A percentile compares a stretch with the other conserved stretches of the same genome.
Conservation (phyloP, 1,140 invertebrate genomes). For the Galleria mellonella region DNA sequence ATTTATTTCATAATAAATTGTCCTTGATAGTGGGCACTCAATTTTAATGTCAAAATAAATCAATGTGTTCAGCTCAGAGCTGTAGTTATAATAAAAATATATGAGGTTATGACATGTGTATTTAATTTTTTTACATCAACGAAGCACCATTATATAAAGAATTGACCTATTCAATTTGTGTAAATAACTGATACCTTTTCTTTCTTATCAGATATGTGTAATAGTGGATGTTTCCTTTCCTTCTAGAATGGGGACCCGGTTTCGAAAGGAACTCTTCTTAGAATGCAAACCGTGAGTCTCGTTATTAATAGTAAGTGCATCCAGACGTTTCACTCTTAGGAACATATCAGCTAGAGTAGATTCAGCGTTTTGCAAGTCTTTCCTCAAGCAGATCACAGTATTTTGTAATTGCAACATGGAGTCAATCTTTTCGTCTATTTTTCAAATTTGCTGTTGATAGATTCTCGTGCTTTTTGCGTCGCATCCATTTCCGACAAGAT, state of each 20-base stretch:
- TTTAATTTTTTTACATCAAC: conserved; percentile 1
- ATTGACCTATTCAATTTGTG: background rate
- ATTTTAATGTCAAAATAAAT: conserved; percentile 24
- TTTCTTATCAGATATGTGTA: conserved; percentile 1
- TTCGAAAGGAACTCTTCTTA: conserved; percentile 17
- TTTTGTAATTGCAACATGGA: conserved; percentile 39
- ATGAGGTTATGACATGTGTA: conserved; percentile 29
- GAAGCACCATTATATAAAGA: background rate
- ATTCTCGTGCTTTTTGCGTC: conserved; percentile 27
- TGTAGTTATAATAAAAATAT: conserved; percentile 42
- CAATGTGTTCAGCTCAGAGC: conserved; percentile 51
- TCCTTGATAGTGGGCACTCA: conserved; percentile 10
- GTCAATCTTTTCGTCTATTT: conserved; percentile 45
- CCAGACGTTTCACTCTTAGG: conserved; percentile 34
- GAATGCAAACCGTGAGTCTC: conserved; percentile 26
- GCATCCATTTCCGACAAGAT: conserved; percentile 33
- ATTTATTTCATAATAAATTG: too few relatives aligned
- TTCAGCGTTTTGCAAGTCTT: conserved; percentile 31
- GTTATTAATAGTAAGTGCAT: conserved; percentile 6
- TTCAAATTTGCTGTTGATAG: conserved; percentile 37
- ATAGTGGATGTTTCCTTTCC: conserved; percentile 5
- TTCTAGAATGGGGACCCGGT: conserved; percentile 7
- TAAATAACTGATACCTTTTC: too few relatives aligned
- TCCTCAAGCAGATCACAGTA: conserved; percentile 24
- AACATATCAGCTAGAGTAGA: conserved; percentile 20